phyloP scores from a whole-genome alignment of 2,113 vertebrate species.

The Callaeas wilsoni region DNA sequence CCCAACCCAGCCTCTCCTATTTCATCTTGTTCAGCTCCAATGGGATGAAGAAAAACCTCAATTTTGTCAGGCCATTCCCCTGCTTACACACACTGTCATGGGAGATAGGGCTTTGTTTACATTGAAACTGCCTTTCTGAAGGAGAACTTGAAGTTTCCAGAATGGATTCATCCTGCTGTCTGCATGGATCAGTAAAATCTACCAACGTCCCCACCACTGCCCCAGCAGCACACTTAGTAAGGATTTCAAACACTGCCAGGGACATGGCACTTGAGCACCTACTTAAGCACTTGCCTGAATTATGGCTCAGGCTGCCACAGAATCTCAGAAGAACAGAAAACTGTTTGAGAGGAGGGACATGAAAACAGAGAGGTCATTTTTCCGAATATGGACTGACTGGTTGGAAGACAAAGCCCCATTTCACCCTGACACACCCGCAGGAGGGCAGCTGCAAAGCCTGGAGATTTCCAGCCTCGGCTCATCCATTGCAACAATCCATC shows the following conservation, averaged over 20 bases:
- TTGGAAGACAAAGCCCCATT: slow-evolving; percentile 20
- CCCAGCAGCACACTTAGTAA: background rate
- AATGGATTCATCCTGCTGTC: background rate
- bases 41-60: background rate
- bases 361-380: slow-evolving; percentile 41
- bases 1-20: background rate
- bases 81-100: background rate
- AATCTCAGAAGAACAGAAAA: slow-evolving; percentile 12
- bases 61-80: background rate
- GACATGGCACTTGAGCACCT: background rate
- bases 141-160: background rate
- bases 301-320: background rate
- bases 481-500: fast-evolving
- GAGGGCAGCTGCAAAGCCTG: background rate
- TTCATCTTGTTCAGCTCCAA: background rate
- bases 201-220: background rate
- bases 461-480: background rate
- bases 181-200: background rate
- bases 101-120: background rate
- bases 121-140: background rate
- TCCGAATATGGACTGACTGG: background rate
- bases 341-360: background rate
- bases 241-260: background rate
- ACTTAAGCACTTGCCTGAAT: slow-evolving; percentile 8
- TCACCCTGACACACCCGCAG: background rate